Evolutionary conservation across 1,140 invertebrate genomes (phyloP).

Genomic region (Macrobrachium nipponense): DNA sequence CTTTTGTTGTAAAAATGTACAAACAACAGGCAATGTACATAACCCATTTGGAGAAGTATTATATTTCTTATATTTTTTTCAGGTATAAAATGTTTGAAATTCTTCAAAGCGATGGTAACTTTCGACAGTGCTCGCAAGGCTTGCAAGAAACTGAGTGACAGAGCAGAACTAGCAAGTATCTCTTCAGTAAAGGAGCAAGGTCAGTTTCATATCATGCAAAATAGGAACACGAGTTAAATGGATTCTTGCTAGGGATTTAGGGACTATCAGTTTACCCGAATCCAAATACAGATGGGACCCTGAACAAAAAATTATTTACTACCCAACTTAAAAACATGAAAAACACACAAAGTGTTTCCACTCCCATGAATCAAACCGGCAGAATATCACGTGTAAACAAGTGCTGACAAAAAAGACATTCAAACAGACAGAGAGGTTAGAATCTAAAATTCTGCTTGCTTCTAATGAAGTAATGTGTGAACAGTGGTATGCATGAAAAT

Average conservation of each 20-base stretch:
- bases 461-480: no score
- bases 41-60: background rate
- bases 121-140: conserved; percentile 5
- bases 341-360: no score
- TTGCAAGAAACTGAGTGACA: conserved; percentile 1
- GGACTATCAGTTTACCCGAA: background rate
- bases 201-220: background rate
- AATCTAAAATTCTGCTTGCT: no score
- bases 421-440: no score
- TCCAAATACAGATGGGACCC: background rate
- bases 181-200: conserved; percentile 38
- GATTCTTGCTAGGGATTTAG: background rate
- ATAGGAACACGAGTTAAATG: no score
- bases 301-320: no score
- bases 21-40: background rate
- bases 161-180: conserved; percentile 28
- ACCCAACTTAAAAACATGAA: no score
- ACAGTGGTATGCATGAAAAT: no score
- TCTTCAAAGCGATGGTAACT: background rate
- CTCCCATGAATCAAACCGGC: no score
- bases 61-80: no score
- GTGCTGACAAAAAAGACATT: no score
- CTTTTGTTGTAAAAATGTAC: background rate
- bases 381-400: no score
- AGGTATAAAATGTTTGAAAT: conserved; percentile 45